Base-by-base conservation (phyloP, 1,140 invertebrate species). In the Lasaia peninsularis region DNA sequence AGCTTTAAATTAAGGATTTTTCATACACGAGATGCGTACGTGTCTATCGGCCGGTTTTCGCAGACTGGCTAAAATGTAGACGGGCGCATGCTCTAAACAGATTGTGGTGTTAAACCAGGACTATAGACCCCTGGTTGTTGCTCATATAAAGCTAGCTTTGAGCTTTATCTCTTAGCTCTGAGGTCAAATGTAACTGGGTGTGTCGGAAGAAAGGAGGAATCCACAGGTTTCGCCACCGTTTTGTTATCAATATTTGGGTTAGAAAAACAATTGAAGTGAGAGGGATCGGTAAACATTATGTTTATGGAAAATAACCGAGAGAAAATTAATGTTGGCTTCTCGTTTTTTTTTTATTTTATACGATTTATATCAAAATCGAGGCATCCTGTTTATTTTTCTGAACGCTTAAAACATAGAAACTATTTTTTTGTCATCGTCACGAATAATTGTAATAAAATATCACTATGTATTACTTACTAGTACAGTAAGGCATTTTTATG, bases 11-110 rank as follows among this genome's bases (percentile, higher is more conserved):
- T 48, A 44, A 55, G 4, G 31, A 55, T 28, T 52, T 52, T 10
- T 18, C 12, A 16, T 21, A 55, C 35, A 16, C 28, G 57, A 51
- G 54, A 67, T 63, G 62, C 70, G 74, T 73, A 69, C 59, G 62
- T 58, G 55, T 55, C 52, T 44, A 60, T 24, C 59, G 63, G 62
- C 64, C 65, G 62, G 72, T 64, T 58, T 63, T 57, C 34, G 57
- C 58, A 56, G 62, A 79, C 77, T 79, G 74, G 63, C 53, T 62
- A 52, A 52, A 56, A 58, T 56, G 61, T 52, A 55, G 44, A 40
- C 65, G 52, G 59, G 77, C 77, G 77, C 77, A 79, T 77, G 77
- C 73, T 67, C 74, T 56, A 32, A 61, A 63, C 63, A 67, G 68
- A 71, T 68, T 77, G 66, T 69, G 24, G 11, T 24, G 34, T 28